Evolutionary conservation across 2,888 invertebrate species (phyloP).

Genomic region (Cephalotes varians): DNA sequence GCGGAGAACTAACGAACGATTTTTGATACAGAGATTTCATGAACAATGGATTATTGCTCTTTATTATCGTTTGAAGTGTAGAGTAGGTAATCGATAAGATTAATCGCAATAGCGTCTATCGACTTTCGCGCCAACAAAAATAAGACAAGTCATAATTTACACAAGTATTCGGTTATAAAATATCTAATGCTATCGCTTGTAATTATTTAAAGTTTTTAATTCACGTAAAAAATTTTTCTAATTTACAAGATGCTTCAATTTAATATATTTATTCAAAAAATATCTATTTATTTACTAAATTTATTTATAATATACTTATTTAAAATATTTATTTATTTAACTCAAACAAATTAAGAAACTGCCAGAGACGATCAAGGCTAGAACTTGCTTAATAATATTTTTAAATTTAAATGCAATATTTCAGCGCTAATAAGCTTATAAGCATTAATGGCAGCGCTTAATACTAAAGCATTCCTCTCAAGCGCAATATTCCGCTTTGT

Average conservation of each 20-base stretch:
- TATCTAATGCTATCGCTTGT: neutral
- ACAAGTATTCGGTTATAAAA: neutral
- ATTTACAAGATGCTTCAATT: neutral
- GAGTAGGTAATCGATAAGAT: conserved; percentile 22
- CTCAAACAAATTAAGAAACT: too few relatives aligned
- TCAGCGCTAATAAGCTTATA: too few relatives aligned
- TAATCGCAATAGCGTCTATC: conserved; percentile 12
- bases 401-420: too few relatives aligned
- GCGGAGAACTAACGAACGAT: conserved; percentile 31
- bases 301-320: neutral
- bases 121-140: neutral
- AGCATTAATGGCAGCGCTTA: conserved; percentile 5
- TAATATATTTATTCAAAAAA: neutral
- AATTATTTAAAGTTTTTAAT: neutral
- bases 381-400: too few relatives aligned
- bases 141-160: neutral
- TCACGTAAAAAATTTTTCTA: neutral
- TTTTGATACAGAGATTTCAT: conserved; percentile 19
- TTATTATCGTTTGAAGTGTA: conserved; percentile 23
- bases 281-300: too few relatives aligned
- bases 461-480: conserved; percentile 29
- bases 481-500: conserved; percentile 45
- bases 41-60: conserved; percentile 37
- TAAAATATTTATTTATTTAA: too few relatives aligned
- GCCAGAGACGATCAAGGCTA: too few relatives aligned